Evolutionary conservation across 2,888 invertebrate genomes (phyloP).

Genomic region (Catocala fraxini): DNA sequence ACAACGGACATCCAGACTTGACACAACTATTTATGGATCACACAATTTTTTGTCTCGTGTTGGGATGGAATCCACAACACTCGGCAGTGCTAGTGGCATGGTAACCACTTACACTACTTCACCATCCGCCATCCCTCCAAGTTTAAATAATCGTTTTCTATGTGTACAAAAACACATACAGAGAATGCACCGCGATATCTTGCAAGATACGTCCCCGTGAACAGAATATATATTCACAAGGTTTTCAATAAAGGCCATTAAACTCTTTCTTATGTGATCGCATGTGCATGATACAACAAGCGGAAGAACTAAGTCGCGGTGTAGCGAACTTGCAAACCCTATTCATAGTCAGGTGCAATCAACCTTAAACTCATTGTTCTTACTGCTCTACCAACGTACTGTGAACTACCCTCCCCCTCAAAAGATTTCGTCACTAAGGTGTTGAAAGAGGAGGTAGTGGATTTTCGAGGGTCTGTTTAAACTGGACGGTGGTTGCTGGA

Average conservation of each 20-base stretch:
- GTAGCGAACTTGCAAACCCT: slow-evolving; percentile 67
- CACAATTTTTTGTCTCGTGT: no score
- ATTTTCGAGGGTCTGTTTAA: slow-evolving; percentile 33
- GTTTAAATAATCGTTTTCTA: no score
- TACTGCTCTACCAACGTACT: slow-evolving; percentile 49
- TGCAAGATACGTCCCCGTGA: slow-evolving; percentile 12
- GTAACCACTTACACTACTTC: no score
- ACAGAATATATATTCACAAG: slow-evolving; percentile 37
- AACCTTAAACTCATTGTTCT: slow-evolving; percentile 82
- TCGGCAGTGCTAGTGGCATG: no score
- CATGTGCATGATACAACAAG: slow-evolving; percentile 64
- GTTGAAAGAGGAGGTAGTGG: slow-evolving; percentile 36
- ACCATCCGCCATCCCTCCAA: no score
- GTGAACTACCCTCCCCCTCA: slow-evolving; percentile 51
- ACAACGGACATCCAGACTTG: no score
- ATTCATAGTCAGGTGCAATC: slow-evolving; percentile 80
- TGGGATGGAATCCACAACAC: no score
- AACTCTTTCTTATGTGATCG: slow-evolving; percentile 62
- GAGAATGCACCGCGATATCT: neutral
- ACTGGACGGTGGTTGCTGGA: slow-evolving; percentile 58
- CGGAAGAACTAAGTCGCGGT: slow-evolving; percentile 67
- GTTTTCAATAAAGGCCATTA: slow-evolving; percentile 60
- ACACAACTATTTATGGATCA: no score
- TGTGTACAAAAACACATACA: no score
- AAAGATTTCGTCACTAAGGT: slow-evolving; percentile 14